phyloP scores from a whole-genome alignment of 2,113 vertebrate genomes.

The Heliornis fulica region DNA sequence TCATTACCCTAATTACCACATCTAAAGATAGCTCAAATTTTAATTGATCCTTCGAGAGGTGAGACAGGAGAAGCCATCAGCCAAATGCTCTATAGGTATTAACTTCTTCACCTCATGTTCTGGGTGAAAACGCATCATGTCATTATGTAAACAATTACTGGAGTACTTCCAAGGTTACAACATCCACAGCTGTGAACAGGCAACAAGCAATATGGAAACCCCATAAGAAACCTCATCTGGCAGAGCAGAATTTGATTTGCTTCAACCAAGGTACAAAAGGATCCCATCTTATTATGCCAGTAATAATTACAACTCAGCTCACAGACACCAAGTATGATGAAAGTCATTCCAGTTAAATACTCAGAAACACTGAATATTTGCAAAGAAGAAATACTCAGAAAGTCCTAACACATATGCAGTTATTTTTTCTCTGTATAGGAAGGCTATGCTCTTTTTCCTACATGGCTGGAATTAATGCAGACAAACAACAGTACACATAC shows the following conservation, averaged over 20 bases:
- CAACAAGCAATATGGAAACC: not conserved
- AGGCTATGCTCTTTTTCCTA: not conserved
- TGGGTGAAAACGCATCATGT: not conserved
- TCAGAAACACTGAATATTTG: not conserved
- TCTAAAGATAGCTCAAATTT: not conserved
- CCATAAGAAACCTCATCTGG: not conserved
- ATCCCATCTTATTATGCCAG: not conserved
- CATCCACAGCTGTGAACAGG: slow-evolving; percentile 1
- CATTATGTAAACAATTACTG: not conserved
- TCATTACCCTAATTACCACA: not conserved
- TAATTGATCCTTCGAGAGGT: not conserved
- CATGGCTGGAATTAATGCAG: not conserved
- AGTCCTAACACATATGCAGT: not conserved
- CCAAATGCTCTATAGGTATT: not conserved
- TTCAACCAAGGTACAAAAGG: not conserved
- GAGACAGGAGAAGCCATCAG: not conserved
- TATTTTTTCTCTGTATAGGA: not conserved
- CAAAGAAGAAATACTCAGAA: not conserved
- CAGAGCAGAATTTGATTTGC: not conserved
- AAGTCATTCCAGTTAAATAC: not conserved
- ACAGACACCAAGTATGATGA: not conserved
- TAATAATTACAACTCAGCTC: not conserved
- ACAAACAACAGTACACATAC: not conserved
- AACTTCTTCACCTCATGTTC: not conserved
- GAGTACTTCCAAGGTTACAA: not conserved